Percentiles rank a stretch among this genome's conserved stretches.
Evolutionary conservation across 2,888 invertebrate genomes (phyloP).

Genomic region (Drosophila leonis): DNA sequence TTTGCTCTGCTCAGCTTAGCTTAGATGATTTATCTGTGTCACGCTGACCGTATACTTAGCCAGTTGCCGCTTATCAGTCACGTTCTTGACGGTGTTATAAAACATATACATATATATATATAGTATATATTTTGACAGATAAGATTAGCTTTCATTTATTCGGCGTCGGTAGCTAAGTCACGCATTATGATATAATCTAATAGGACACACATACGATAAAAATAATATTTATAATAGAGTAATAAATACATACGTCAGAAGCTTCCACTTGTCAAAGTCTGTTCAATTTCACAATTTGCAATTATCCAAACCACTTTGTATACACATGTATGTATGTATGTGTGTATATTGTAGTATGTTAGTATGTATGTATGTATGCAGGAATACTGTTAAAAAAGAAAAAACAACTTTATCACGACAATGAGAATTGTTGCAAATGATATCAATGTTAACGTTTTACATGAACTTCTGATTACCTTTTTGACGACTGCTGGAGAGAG

Average conservation of each 20-base stretch:
- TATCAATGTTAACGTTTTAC: slow-evolving; percentile 17
- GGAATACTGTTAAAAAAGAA: neutral
- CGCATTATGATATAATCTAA: slow-evolving; percentile 40
- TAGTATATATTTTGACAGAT: slow-evolving; percentile 40
- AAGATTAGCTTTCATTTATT: slow-evolving; percentile 57
- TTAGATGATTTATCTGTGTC: slow-evolving; percentile 24
- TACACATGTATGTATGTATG: neutral
- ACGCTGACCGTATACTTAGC: slow-evolving; percentile 22
- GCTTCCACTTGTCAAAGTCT: slow-evolving; percentile 14
- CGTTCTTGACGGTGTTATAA: slow-evolving; percentile 64
- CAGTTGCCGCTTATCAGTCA: slow-evolving; percentile 62
- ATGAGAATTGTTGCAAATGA: slow-evolving; percentile 1
- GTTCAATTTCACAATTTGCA: slow-evolving; percentile 38
- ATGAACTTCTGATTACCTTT: slow-evolving; percentile 10
- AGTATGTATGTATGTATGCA: neutral
- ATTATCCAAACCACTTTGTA: neutral
- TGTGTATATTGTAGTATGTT: neutral
- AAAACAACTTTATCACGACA: slow-evolving; percentile 7
- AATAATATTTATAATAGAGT: neutral
- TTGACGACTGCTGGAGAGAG: neutral
- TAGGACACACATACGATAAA: neutral
- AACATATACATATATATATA: neutral
- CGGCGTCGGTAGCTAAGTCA: slow-evolving; percentile 26
- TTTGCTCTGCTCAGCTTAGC: slow-evolving; percentile 7
- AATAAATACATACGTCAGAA: slow-evolving; percentile 4